Evolutionary conservation across 1,140 invertebrate genomes (phyloP), one percentile per base, ranked within the genome.

Genomic region (Drosophila dunni): DNA sequence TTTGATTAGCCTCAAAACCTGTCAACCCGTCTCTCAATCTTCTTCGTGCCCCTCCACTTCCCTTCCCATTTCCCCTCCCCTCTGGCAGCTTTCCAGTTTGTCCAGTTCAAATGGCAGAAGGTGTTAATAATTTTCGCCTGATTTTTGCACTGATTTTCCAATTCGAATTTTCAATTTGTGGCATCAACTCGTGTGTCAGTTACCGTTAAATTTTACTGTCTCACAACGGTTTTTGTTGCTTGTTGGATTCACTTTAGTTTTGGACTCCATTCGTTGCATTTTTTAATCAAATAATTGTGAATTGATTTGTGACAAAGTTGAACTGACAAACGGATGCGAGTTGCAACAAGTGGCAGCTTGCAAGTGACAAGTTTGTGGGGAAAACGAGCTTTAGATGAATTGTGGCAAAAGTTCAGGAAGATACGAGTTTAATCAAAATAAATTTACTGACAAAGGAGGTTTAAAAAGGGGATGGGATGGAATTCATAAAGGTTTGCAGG

Each of bases 41-140:
- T 33, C 51, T 4, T 48, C 60, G 34, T n/a, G 6, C 7, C 11
- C 17, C 10, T 13, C 40, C 20, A 15, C n/a, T 29, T 2, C 17
- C 40, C 42, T 58, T 42, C 44, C 67, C 71, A 53, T 71, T 61
- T 64, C 53, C 36, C 50, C 38, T 29, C 57, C 1, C 38, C 13
- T 20, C 4, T 7, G 48, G 38, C 1, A 17, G 8, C 10, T 34
- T 33, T 78, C 85, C 74, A 75, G 86, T 90, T 90, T 90, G 88
- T 90, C 86, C 79, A 90, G 85, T 90, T 86, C 86, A 90, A 86
- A 90, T 82, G 85, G 79, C 86, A 90, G 77, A 70, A 90, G 88
- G 88, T 90, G 88, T 88, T 90, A 90, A 90, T 90, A 85, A 83
- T 90, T 78, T 78, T 64, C 80, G 70, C 57, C 78, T 64, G 24